Base-by-base conservation (phyloP, 1,140 invertebrate genomes). In the Conus ventricosus region DNA sequence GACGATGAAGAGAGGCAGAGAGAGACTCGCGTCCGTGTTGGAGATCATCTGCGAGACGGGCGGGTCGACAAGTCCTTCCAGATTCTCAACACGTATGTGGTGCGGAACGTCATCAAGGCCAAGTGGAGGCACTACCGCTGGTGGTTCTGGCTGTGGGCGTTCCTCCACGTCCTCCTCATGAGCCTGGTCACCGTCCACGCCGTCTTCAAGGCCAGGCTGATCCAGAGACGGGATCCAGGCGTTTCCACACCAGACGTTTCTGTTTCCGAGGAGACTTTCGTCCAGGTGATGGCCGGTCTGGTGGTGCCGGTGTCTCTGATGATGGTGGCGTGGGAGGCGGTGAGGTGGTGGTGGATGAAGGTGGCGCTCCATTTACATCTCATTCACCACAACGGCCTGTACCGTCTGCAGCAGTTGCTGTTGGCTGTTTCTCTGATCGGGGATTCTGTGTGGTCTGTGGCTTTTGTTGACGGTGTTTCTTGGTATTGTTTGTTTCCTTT, bases 81-180 rank as follows among this genome's bases (percentile, higher is more conserved):
- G 55, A 87, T 92, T 23, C 89, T 92, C 80, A 88, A 89, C 76
- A 88, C 89, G n/a, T 63, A 75, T 53, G 90, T 90, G n/a, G 76
- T 92, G 23, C 85, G 88, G 13, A 87, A 84, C 71, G 88, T 91
- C 76, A 90, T 92, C 67, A 90, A 91, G 88, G 85, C 84, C 88
- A 92, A 92, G 89, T 92, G 91, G 92, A 71, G 81, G 54, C 83
- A 85, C 57, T 91, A 91, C 85, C 53, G 88, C 17, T 80, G 39
- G 75, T 89, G 87, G 67, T 91, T 91, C 88, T 86, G 88, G 60
- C 23, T 78, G 11, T 92, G 92, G 92, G 84, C 84, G 3, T n/a
- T 91, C 27, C 71, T 90, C 54, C 91, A 92, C 78, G 10, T 91
- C 17, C 67, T 90, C 53, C 85, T 91, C 85, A 92, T 92, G 91